phyloP scores from a whole-genome alignment of 2,797 vertebrate species.

The Aplochiton taeniatus region DNA sequence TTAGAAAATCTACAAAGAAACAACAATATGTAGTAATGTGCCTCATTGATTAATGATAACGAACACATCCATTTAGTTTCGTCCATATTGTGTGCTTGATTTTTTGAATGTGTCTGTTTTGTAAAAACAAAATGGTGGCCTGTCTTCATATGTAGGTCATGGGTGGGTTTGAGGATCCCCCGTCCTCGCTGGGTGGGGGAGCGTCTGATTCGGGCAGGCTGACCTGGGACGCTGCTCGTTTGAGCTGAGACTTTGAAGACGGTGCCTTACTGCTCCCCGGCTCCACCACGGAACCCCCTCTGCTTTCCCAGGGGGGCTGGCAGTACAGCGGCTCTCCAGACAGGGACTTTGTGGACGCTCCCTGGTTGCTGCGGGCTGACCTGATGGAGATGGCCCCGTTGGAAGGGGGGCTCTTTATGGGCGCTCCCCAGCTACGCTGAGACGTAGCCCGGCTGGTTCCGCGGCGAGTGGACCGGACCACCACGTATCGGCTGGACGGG shows the following conservation, averaged over 20 bases:
- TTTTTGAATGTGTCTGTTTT: constrained; percentile 9
- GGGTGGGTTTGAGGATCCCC: constrained; percentile 33
- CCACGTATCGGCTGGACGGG: constrained; percentile 66
- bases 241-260: constrained; percentile 67
- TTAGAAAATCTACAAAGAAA: too few species aligned
- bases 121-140: background rate
- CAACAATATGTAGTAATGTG: too few species aligned
- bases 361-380: constrained; percentile 39
- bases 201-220: constrained; percentile 15
- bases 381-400: constrained; percentile 7
- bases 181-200: constrained; percentile 38
- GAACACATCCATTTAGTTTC: too few species aligned
- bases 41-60: too few species aligned
- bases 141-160: constrained; percentile 67
- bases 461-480: constrained; percentile 63
- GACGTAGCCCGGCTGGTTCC: constrained; percentile 42
- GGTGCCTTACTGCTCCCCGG: constrained; percentile 34
- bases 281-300: background rate
- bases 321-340: constrained; percentile 18
- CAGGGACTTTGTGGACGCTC: constrained; percentile 8
- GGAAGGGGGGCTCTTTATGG: constrained; percentile 29
- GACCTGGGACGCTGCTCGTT: constrained; percentile 45
- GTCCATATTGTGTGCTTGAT: background rate
- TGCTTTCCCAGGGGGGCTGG: constrained; percentile 28
- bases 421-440: constrained; percentile 19